phyloP scores from a whole-genome alignment of 2,113 vertebrate species.

The Sinocyclocheilus maitianheensis region DNA sequence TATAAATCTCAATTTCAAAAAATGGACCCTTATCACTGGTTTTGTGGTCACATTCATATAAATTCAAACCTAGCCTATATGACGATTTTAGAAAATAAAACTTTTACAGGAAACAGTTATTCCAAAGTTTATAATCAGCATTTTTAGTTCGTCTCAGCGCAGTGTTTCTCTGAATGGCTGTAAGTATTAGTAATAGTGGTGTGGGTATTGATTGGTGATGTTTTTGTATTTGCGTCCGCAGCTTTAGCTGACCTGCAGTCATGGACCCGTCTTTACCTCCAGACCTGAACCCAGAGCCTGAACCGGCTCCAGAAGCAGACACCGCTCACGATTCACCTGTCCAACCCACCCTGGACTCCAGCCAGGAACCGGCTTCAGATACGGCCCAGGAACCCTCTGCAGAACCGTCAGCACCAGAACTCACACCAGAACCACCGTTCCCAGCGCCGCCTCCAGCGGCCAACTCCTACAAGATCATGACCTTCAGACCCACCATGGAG shows the following conservation, averaged over 20 bases:
- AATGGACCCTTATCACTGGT: too few relatives aligned
- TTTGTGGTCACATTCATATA: too few relatives aligned
- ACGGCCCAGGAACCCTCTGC: not conserved
- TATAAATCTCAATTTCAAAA: too few relatives aligned
- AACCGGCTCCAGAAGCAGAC: not conserved
- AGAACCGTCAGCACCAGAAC: not conserved
- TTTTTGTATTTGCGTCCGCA: conserved; percentile 44
- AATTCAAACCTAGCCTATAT: too few relatives aligned
- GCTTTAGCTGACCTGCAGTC: conserved; percentile 64
- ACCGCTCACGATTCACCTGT: not conserved
- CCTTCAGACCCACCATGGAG: conserved; percentile 90
- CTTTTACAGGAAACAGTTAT: too few relatives aligned
- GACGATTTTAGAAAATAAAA: too few relatives aligned
- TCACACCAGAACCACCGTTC: not conserved
- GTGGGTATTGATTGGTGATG: not conserved
- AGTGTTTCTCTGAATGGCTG: too few relatives aligned
- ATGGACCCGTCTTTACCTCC: conserved; percentile 60
- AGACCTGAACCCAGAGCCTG: conserved; percentile 38
- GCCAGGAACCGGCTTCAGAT: not conserved
- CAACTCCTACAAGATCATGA: conserved; percentile 98
- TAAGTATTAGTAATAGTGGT: too few relatives aligned
- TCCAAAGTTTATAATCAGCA: too few relatives aligned
- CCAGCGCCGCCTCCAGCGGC: conserved; percentile 64
- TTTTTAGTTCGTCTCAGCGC: too few relatives aligned
- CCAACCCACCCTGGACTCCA: not conserved